phyloP scores from a whole-genome alignment of 2,113 vertebrate genomes.

The Catharus fuscescens region DNA sequence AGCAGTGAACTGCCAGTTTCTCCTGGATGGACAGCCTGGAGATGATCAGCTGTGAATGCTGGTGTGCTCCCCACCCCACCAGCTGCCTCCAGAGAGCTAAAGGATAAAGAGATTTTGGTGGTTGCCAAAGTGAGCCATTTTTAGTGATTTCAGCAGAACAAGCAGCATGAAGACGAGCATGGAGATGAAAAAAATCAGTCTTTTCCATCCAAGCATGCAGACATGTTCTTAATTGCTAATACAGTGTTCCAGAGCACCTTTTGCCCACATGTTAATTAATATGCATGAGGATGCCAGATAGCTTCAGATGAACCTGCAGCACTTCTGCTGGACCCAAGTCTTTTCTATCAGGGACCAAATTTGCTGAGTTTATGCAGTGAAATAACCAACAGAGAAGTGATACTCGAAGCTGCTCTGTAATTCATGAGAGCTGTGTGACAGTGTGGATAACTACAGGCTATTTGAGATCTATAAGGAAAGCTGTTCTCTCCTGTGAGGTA shows the following conservation, averaged over 20 bases:
- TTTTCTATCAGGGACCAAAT: not conserved
- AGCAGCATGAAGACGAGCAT: not conserved
- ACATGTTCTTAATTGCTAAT: not conserved
- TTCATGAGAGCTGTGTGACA: not conserved
- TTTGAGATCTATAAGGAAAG: not conserved
- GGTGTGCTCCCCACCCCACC: not conserved
- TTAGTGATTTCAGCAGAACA: not conserved
- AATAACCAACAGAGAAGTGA: not conserved
- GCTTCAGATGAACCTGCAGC: not conserved
- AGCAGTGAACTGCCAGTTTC: not conserved
- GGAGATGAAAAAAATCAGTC: not conserved
- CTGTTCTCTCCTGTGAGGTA: not conserved
- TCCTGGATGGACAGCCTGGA: not conserved
- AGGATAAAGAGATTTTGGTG: not conserved
- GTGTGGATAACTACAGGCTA: not conserved
- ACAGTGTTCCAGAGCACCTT: not conserved
- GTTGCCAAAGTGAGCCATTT: not conserved
- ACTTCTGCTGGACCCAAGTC: not conserved
- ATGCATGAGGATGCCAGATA: conserved; percentile 3
- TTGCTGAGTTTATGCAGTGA: not conserved
- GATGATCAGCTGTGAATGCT: not conserved
- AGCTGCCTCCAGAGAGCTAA: not conserved
- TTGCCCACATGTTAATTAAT: not conserved
- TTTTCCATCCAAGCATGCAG: not conserved
- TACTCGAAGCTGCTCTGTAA: not conserved